Base-by-base conservation (phyloP, 2,113 vertebrate genomes). In the Oncorhynchus mykiss region DNA sequence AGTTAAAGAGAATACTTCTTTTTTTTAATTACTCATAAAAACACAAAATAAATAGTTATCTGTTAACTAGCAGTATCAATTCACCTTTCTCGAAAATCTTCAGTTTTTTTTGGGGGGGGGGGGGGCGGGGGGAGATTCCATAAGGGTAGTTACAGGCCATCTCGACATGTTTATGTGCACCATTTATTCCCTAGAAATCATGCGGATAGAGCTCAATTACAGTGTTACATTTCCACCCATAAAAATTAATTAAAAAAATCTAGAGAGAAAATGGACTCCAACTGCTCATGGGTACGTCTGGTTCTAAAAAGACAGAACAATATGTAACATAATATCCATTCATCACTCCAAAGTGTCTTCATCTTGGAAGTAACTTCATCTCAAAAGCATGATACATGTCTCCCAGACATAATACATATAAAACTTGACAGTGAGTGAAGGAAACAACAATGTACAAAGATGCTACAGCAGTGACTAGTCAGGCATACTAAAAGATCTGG, bases 281-380 rank as follows among this genome's bases (percentile, higher is more conserved):
- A 18, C 51, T 57, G 13, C 51, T 4, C 51, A 16, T 16, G 51
- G 11, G 13, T 57, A 18, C 12, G 0, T 4, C 34, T 57, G 51
- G 51, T 57, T 57, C 12, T 57, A 13, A 57, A 18, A 57, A 16
- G 18, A 57, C 18, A 57, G 9, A 39, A 39, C 13, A 4, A 60
- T 16, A 62, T 62, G 59, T 62, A n/a, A n/a, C 59, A 20, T 62
- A 62, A 62, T 62, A 62, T 62, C 59, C 59, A 62, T 62, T 20
- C 24, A 62, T 62, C 54, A 57, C 54, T 20, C 59, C 16, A 57
- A 57, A 60, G 59, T 62, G 8, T 62, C 22, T 22, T 22, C n/a
- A 2, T n/a, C 8, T 62, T 62, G 59, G 6, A 62, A 62, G 18
- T 22, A 22, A 62, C 59, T 6, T 20, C 1, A 22, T 62, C n/a